Evolutionary conservation across 2,888 invertebrate species (phyloP).

Genomic region (Tuberolachnus salignus): DNA sequence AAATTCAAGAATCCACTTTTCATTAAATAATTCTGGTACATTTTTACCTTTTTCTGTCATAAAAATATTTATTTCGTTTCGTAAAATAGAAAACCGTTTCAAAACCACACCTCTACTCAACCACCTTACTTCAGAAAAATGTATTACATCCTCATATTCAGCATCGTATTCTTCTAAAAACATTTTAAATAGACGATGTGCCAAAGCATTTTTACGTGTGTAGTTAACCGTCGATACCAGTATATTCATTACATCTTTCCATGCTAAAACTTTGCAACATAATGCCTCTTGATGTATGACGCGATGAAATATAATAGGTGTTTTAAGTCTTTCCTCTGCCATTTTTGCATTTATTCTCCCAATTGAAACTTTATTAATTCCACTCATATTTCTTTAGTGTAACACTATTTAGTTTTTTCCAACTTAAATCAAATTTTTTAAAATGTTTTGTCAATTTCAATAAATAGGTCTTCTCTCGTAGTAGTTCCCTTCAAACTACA

Average conservation of each 20-base stretch:
- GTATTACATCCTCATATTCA: constrained; percentile 34
- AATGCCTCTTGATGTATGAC: background rate
- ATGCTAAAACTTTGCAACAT: constrained; percentile 1
- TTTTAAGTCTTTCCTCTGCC: background rate
- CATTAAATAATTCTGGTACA: constrained; percentile 55
- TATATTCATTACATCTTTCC: background rate
- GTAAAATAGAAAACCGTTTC: constrained; percentile 58
- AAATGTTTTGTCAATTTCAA: constrained; percentile 9
- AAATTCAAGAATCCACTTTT: constrained; percentile 21
- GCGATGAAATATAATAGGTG: constrained; percentile 5
- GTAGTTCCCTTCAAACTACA: too few species aligned
- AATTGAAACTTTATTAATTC: background rate
- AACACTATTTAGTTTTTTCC: background rate
- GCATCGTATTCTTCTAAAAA: background rate
- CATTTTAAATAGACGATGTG: background rate
- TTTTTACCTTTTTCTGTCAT: constrained; percentile 58
- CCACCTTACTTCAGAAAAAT: constrained; percentile 36
- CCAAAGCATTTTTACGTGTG: background rate
- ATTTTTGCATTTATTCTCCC: constrained; percentile 1
- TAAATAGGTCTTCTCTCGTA: constrained; percentile 1
- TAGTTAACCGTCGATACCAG: background rate
- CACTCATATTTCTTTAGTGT: background rate
- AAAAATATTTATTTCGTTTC: constrained; percentile 57
- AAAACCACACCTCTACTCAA: constrained; percentile 41
- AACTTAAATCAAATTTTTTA: background rate